Evolutionary conservation across 2,113 vertebrate species (phyloP).

Genomic region (Terrapene triunguis): DNA sequence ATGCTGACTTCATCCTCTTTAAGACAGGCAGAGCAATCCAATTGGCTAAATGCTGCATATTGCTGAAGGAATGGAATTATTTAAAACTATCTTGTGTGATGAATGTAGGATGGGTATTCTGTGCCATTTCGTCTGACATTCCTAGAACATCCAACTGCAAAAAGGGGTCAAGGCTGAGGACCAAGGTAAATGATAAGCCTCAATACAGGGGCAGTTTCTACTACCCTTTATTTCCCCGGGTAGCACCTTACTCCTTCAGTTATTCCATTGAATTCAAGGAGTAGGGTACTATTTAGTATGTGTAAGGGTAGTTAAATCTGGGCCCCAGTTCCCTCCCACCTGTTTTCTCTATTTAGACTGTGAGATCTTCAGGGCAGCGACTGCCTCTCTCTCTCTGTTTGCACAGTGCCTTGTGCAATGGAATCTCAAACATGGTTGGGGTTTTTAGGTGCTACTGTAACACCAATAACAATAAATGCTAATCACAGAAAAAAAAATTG

Average conservation of each 20-base stretch:
- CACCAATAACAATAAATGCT: not conserved
- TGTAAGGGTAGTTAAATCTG: not conserved
- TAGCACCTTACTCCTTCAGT: not conserved
- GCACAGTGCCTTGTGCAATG: not conserved
- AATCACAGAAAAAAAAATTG: not conserved
- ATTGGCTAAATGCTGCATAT: not conserved
- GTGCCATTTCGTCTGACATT: not conserved
- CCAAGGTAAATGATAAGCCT: not conserved
- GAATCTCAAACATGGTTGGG: not conserved
- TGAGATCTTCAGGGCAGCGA: not conserved
- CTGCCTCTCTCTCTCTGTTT: not conserved
- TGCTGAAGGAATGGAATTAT: fast-evolving
- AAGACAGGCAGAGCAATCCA: slow-evolving; percentile 16
- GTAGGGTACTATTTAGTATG: fast-evolving
- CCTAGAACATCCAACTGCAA: not conserved
- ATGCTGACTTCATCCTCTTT: slow-evolving; percentile 42
- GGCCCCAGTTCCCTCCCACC: fast-evolving
- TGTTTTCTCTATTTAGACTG: not conserved
- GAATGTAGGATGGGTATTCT: fast-evolving
- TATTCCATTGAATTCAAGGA: not conserved
- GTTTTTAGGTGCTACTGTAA: not conserved
- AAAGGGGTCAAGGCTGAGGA: not conserved
- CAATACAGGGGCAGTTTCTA: not conserved
- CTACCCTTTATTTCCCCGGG: not conserved
- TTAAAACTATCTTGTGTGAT: not conserved